Conservation (phyloP, 2,797 vertebrate genomes). For the Sebastes oblongus region DNA sequence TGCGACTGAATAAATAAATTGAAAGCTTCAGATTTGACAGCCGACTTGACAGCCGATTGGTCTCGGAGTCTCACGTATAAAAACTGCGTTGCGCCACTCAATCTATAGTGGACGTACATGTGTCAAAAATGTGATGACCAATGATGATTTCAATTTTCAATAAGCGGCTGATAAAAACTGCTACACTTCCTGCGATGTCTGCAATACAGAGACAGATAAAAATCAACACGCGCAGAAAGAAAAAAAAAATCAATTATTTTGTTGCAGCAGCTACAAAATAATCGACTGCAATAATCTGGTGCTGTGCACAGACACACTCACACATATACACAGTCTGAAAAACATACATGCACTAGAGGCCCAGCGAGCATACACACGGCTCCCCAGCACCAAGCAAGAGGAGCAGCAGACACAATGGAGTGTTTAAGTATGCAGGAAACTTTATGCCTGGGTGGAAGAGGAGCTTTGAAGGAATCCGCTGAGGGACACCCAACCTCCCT, state of each 20-base stretch:
- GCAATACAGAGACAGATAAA: slow-evolving; percentile 37
- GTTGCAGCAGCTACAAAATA: slow-evolving; percentile 37
- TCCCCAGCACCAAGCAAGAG: slow-evolving; percentile 47
- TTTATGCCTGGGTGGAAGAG: slow-evolving; percentile 76
- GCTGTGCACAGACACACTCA: slow-evolving; percentile 10
- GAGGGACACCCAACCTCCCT: slow-evolving; percentile 78
- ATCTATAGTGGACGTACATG: neutral
- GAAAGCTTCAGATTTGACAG: slow-evolving; percentile 51
- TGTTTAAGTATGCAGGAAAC: slow-evolving; percentile 80
- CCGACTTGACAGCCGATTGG: slow-evolving; percentile 39
- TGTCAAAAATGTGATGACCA: slow-evolving; percentile 20
- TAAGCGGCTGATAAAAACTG: slow-evolving; percentile 11
- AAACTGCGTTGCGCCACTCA: slow-evolving; percentile 21
- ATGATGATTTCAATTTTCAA: slow-evolving; percentile 34
- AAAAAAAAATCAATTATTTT: slow-evolving; percentile 35
- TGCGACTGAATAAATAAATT: slow-evolving; percentile 28
- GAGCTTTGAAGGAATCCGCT: slow-evolving; percentile 81
- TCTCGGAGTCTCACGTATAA: slow-evolving; percentile 3
- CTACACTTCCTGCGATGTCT: slow-evolving; percentile 14
- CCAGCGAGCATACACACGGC: slow-evolving; percentile 20
- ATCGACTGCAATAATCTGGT: slow-evolving; percentile 53
- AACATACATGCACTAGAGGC: slow-evolving; percentile 46
- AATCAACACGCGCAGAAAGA: slow-evolving; percentile 25
- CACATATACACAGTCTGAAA: slow-evolving; percentile 19
- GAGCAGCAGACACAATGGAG: slow-evolving; percentile 71